Percentiles rank a stretch among this genome's conserved stretches.
Conservation (phyloP, 2,113 vertebrate genomes). For the Lepus americanus region DNA sequence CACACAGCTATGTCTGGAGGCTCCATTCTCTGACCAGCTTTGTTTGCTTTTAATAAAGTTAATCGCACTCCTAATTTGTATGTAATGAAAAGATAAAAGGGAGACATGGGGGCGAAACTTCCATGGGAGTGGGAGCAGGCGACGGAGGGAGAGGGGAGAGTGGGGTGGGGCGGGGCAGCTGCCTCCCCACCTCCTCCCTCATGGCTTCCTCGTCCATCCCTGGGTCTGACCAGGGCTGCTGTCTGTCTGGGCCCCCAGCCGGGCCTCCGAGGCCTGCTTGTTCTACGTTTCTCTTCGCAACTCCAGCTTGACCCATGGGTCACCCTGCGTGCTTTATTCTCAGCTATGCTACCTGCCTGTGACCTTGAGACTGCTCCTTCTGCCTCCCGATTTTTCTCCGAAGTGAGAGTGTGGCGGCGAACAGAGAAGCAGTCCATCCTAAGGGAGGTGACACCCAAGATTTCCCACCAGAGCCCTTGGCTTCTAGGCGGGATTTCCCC, state of each 20-base stretch:
- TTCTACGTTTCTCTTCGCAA: not conserved
- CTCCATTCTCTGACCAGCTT: conserved; percentile 64
- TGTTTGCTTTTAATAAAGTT: conserved; percentile 65
- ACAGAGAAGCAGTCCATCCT: not conserved
- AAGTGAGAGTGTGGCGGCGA: not conserved
- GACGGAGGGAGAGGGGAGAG: not conserved
- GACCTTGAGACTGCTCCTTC: not conserved
- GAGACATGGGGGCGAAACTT: conserved; percentile 47
- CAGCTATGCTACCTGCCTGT: not conserved
- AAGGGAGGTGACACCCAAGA: not conserved
- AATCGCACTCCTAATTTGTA: conserved; percentile 73
- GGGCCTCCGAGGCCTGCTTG: not conserved
- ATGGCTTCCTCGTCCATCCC: not conserved
- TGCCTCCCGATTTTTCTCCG: not conserved
- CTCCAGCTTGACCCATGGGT: not conserved
- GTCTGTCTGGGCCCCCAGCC: not conserved
- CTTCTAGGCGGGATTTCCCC: not conserved
- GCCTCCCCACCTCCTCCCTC: conserved; percentile 24
- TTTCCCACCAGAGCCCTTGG: not conserved
- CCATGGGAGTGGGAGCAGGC: conserved; percentile 3
- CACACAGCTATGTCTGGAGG: conserved; percentile 32
- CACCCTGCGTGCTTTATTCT: not conserved
- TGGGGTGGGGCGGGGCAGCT: not conserved
- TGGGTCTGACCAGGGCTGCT: not conserved
- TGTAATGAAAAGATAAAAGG: conserved; percentile 58